Evolutionary conservation across 2,113 vertebrate genomes (phyloP).

Genomic region (Nycticryphes semicollaris): DNA sequence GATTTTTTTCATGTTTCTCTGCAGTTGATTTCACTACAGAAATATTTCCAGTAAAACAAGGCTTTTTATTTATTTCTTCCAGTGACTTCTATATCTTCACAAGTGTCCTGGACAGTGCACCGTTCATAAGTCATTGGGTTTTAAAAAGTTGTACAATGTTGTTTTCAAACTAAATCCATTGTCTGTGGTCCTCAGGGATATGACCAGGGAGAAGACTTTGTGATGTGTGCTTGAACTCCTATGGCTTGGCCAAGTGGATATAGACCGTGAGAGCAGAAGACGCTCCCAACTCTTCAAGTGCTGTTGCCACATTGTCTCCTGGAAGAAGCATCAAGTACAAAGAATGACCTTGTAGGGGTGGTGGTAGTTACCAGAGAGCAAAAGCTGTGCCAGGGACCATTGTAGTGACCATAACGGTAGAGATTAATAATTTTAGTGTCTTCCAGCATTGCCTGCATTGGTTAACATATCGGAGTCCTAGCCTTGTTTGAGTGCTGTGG

Average conservation of each 20-base stretch:
- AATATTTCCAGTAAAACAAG: background rate
- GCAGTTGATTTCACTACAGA: conserved; percentile 19
- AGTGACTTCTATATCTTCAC: background rate
- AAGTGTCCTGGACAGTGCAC: background rate
- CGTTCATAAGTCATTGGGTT: background rate
- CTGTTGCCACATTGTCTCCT: background rate
- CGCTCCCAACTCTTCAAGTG: background rate
- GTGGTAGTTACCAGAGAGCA: background rate
- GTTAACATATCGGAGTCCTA: background rate
- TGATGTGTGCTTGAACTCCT: background rate
- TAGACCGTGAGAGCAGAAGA: background rate
- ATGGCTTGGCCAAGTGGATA: background rate
- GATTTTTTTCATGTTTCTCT: background rate
- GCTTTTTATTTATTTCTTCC: background rate
- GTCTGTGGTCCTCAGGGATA: background rate
- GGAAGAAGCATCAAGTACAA: background rate
- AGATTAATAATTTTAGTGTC: background rate
- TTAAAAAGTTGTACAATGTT: background rate
- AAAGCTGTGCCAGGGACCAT: background rate
- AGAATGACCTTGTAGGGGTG: background rate
- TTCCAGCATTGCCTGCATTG: background rate
- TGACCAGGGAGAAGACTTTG: background rate
- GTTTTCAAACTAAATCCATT: background rate
- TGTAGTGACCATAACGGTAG: background rate
- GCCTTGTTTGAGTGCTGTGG: background rate